phyloP scores from a whole-genome alignment of 2,797 vertebrate genomes.

The Premnoplex brunnescens region DNA sequence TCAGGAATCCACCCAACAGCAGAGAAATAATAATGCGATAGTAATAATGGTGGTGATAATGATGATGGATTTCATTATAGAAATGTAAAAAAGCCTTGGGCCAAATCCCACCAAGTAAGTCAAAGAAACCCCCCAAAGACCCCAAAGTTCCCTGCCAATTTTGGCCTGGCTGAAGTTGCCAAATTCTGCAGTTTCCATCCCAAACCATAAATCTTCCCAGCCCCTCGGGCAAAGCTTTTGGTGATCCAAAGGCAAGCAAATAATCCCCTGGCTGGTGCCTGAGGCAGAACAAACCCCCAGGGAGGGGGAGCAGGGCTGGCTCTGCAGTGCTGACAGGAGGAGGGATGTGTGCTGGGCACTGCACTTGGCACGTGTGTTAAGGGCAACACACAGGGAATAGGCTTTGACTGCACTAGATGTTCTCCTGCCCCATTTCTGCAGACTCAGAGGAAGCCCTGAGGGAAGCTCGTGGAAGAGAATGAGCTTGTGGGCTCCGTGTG shows the following conservation, averaged over 20 bases:
- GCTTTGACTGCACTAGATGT: not conserved
- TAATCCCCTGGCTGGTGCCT: not conserved
- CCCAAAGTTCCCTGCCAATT: not conserved
- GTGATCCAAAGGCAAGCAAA: not conserved
- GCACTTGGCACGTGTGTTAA: not conserved
- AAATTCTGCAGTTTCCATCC: not conserved
- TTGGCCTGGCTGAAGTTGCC: not conserved
- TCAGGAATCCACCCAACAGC: not conserved
- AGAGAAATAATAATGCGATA: conserved; percentile 6
- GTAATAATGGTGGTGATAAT: not conserved
- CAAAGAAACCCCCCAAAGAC: conserved; percentile 2
- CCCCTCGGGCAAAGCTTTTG: not conserved
- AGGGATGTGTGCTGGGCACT: not conserved
- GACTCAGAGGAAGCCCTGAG: not conserved
- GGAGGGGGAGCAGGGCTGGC: not conserved
- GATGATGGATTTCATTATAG: not conserved
- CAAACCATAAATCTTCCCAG: not conserved
- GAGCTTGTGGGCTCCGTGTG: not conserved
- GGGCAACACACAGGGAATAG: not conserved
- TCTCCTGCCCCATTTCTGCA: not conserved
- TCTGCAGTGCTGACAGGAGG: conserved; percentile 5
- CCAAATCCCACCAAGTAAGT: not conserved
- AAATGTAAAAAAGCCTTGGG: not conserved
- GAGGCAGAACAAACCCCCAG: not conserved
- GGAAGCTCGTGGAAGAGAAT: not conserved